Percentiles rank a stretch among this genome's conserved stretches.
phyloP scores from a whole-genome alignment of 2,113 vertebrate genomes.

The Variabilichromis moorii region DNA sequence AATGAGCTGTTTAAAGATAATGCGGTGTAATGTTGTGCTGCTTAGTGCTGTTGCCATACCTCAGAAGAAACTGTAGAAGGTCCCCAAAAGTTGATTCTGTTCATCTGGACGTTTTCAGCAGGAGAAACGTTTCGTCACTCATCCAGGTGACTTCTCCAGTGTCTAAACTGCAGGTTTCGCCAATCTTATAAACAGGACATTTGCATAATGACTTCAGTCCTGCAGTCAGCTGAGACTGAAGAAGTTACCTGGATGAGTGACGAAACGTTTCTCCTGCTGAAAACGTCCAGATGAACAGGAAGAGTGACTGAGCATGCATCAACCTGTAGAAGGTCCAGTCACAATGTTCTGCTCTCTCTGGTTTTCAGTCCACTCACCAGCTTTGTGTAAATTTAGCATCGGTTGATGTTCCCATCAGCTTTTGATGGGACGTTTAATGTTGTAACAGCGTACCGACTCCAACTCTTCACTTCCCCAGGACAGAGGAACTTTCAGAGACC shows the following conservation, averaged over 20 bases:
- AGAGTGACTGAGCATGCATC: not conserved
- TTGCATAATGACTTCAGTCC: not conserved
- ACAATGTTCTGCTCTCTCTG: not conserved
- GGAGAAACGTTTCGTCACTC: not conserved
- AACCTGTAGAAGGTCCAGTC: not conserved
- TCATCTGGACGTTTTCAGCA: accelerated
- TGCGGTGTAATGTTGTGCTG: not conserved
- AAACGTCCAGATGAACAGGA: not conserved
- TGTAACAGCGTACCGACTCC: not conserved
- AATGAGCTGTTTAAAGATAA: accelerated
- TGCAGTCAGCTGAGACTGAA: accelerated
- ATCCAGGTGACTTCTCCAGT: not conserved
- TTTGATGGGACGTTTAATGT: not conserved
- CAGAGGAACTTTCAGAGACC: not conserved
- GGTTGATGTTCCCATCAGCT: not conserved
- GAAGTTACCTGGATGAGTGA: not conserved
- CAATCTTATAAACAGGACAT: not conserved
- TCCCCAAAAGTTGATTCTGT: not conserved
- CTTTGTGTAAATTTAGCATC: not conserved
- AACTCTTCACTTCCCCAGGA: not conserved
- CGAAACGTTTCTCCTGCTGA: accelerated
- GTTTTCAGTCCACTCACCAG: not conserved
- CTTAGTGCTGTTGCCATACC: not conserved
- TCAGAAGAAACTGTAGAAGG: not conserved
- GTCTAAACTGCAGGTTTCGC: not conserved